Evolutionary conservation across 2,888 invertebrate genomes (phyloP), one percentile per base, ranked within the genome.

Genomic region (Sarcophaga subvicina): DNA sequence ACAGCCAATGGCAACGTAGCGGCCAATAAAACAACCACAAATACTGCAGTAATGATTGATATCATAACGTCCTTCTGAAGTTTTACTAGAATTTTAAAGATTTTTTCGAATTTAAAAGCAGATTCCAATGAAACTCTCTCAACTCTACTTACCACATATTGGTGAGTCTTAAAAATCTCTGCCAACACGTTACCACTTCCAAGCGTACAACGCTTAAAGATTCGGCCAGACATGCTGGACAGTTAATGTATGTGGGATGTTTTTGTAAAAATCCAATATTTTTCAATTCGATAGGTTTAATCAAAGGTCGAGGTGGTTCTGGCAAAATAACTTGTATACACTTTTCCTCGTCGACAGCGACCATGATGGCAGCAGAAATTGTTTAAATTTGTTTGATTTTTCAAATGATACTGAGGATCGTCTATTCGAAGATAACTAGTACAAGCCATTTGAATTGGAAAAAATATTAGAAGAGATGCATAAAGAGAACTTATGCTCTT

Each of bases 21-120:
- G 90, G 2, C 93, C 93, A 85, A 93, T 91, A 47, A 88, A 93
- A 77, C 93, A 93, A 45, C 93, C 93, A 67, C 93, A 93, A 54
- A 91, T 89, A 0, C 88, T 85, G 66, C 93, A 93, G 69, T 93
- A 93, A 63, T 93, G 93, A 88, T 93, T 93, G 69, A 90, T 91
- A 22, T 93, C 93, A 49, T 87, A 85, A 4, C 92, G 91, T 3
- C 90, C 89, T 0, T 83, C 63, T 89, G 92, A 92, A 59, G 86
- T 91, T 78, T 92, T 91, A 78, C 92, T 92, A 25, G 0, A 87
- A 86, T 3, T n/a, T 37, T 17, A 54, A 59, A 49, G 20, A n/a
- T 11, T 12, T 59, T 25, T 14, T 73, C 27, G 3, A 22, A 49
- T 59, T 70, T 70, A 17, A 37, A 47, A 70, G 4, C 12, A 3